Evolutionary conservation across 2,797 vertebrate species (phyloP), one percentile per base, ranked within the genome.

Genomic region (Balearica regulorum): DNA sequence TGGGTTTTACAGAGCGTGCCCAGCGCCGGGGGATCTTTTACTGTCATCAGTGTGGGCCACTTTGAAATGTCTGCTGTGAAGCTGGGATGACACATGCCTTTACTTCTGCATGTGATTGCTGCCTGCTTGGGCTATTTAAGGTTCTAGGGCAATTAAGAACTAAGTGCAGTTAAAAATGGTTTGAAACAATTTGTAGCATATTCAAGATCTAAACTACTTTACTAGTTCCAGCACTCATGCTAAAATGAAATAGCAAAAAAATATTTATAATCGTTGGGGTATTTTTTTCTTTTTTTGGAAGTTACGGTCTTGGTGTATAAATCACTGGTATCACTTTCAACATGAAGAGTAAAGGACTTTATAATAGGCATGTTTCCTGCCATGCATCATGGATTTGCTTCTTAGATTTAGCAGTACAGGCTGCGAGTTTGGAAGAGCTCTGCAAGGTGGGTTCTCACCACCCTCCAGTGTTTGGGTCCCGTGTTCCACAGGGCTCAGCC

Each of bases 81-180:
- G 85, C 82, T 87, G 92, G 70, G 75, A 20, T 89, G 93, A 92
- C 87, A 71, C 64, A 16, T 51, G 57, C 46, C 58, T 80, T 90
- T 71, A 82, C 92, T 94, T 94, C 82, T 83, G 81, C 9, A 2
- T 87, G 68, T 90, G 77, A 49, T 60, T 86, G 62, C 87, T 96
- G 78, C 84, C 64, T 94, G 69, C 87, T 53, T 46, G 58, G 83
- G 77, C 83, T 96, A 76, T 95, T 94, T 95, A 78, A 90, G 82
- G 72, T 88, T 95, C 84, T 75, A 48, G 82, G 91, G 69, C 82
- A 89, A 80, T 92, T 84, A 93, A 89, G 73, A 93, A 65, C 22
- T 73, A 62, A 78, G 66, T 60, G 43, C 77, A 87, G 87, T 92
- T 92, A 92, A 84, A 89, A 95, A 90, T 75, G 49, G 61, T 84